Evolutionary conservation across 2,888 invertebrate genomes (phyloP).

Genomic region (Orthosia gracilis): DNA sequence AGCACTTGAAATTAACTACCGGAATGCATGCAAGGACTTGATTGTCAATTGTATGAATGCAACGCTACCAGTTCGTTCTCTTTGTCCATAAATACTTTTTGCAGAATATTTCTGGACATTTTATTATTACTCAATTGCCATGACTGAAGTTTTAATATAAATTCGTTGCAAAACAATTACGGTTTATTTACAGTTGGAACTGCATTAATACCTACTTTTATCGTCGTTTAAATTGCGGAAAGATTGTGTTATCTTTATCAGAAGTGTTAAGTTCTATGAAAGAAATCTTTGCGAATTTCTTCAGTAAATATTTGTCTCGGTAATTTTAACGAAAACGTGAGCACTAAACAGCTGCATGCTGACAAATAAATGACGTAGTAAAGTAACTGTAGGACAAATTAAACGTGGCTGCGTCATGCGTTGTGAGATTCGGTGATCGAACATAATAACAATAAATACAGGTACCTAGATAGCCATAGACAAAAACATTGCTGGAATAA

Average conservation of each 20-base stretch:
- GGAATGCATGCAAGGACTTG: slow-evolving; percentile 40
- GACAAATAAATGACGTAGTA: neutral
- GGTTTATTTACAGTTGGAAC: slow-evolving; percentile 38
- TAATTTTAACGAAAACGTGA: neutral
- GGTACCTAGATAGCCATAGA: neutral
- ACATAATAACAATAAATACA: neutral
- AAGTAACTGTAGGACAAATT: neutral
- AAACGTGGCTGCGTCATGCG: neutral
- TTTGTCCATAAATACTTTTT: slow-evolving; percentile 13
- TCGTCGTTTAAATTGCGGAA: slow-evolving; percentile 53
- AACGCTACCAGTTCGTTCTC: slow-evolving; percentile 11
- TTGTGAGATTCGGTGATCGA: too few relatives aligned
- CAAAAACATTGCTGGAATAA: neutral
- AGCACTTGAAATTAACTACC: slow-evolving; percentile 33
- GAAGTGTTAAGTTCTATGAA: slow-evolving; percentile 16
- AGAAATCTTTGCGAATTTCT: neutral
- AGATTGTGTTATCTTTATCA: slow-evolving; percentile 49
- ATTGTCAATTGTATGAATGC: slow-evolving; percentile 25
- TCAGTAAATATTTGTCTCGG: slow-evolving; percentile 7
- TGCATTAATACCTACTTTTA: slow-evolving; percentile 40
- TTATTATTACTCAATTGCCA: slow-evolving; percentile 10
- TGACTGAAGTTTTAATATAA: slow-evolving; percentile 6
- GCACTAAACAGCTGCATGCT: neutral
- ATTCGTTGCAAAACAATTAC: slow-evolving; percentile 20
- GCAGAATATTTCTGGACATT: slow-evolving; percentile 31